Conservation (phyloP, 2,113 vertebrate genomes). For the Solenodon paradoxus region DNA sequence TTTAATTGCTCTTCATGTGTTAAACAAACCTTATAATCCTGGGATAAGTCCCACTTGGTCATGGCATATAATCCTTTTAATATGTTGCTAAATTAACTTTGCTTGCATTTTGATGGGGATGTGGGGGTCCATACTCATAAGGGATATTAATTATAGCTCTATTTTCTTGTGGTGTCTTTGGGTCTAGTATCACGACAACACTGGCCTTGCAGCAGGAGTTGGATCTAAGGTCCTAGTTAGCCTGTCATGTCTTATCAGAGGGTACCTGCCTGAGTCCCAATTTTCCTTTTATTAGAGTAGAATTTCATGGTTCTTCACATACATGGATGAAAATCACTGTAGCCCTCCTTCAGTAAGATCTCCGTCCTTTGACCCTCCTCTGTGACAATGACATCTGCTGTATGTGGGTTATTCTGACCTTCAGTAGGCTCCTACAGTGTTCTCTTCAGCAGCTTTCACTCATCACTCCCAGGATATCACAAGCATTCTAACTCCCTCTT, state of each 20-base stretch:
- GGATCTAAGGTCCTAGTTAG: not conserved
- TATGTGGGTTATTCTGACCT: not conserved
- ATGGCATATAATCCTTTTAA: too few species aligned
- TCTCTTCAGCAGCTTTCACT: not conserved
- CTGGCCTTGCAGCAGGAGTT: not conserved
- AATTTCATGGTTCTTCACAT: not conserved
- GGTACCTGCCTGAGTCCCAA: not conserved
- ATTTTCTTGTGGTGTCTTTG: not conserved
- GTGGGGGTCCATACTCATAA: not conserved
- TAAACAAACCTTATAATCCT: not conserved
- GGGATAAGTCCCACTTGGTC: too few species aligned
- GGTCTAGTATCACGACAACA: not conserved
- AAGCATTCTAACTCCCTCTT: not conserved
- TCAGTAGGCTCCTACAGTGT: not conserved
- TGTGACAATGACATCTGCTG: not conserved
- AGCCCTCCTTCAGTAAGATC: not conserved
- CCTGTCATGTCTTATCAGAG: not conserved
- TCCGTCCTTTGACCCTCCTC: too few species aligned
- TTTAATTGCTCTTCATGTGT: not conserved
- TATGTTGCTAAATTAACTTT: not conserved
- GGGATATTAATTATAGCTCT: not conserved
- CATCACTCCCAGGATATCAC: accelerated
- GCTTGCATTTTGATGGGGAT: not conserved
- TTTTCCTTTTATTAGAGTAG: not conserved
- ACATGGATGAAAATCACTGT: too few species aligned